Conservation (phyloP, 2,797 vertebrate genomes). For the Urophycis tenuis region DNA sequence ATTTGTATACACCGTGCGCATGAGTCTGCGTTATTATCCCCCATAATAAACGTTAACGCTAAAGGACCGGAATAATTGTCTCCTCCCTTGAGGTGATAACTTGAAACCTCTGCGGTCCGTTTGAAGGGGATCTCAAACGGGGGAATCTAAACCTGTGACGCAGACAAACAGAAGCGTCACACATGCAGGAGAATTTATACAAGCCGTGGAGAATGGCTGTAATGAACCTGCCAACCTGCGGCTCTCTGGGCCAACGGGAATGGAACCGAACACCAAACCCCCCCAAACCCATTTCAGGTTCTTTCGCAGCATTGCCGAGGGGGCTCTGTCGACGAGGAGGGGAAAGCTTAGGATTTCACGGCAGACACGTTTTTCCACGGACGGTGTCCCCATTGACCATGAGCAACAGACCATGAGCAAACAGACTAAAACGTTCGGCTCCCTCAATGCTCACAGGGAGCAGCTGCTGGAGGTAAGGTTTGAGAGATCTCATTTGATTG, state of each 20-base stretch:
- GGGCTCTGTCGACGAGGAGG: not conserved
- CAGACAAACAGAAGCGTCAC: not conserved
- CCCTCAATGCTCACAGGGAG: not conserved
- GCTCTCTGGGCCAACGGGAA: not conserved
- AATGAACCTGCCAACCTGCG: not conserved
- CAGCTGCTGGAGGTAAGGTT: not conserved
- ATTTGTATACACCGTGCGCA: no score
- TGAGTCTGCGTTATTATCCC: not conserved
- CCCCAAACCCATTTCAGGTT: not conserved
- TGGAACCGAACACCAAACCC: no score
- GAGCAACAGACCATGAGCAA: no score
- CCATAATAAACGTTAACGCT: not conserved
- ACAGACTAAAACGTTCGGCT: no score
- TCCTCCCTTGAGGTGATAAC: not conserved
- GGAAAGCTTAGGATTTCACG: not conserved
- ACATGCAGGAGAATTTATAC: not conserved
- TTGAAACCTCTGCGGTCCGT: not conserved
- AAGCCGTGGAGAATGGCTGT: not conserved
- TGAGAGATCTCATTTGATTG: not conserved
- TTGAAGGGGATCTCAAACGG: no score
- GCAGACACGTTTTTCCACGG: not conserved
- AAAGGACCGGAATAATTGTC: not conserved
- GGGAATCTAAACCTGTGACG: not conserved
- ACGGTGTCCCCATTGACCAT: not conserved
- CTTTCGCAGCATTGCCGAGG: not conserved